Base-by-base conservation (phyloP, 2,888 invertebrate genomes). In the Cheilosia soror region DNA sequence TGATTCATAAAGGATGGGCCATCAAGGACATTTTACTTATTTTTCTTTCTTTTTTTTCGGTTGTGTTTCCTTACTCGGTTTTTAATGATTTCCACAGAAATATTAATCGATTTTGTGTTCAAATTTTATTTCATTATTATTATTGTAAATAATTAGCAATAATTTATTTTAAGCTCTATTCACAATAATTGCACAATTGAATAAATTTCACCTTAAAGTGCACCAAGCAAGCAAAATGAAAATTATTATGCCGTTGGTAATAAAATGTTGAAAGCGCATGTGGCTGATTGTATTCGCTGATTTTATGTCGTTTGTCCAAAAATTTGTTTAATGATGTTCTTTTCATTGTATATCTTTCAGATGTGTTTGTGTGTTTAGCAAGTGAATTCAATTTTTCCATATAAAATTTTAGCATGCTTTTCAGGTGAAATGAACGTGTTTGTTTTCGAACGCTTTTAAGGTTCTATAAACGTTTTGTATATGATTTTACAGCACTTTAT, bases 21-120 rank as follows among this genome's bases (percentile, higher is more conserved):
- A 77, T 66, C 71, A 82, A 82, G 82, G 82, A 82, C 82, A 72
- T 44, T 81, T 69, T 69, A 29, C 7, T 60, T 20, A 20, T 44
- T 66, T 72, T n/a, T 78, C 49, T 55, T 49, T 68, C n/a, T 44
- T 40, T 13, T 60, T 11, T 15, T 49, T 40, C 37, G 31, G 11
- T 27, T 27, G 40, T 42, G 9, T 44, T 42, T 31, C 11, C 29
- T 20, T 29, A 51, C 13, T 51, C 37, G 11, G 31, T 44, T 68
- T 13, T 29, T 53, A 15, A 29, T 40, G 20, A 44, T 75, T 53
- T 27, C 37, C 47, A 71, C 31, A 33, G 33, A 73, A 53, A 51
- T 2, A 55, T 40, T 57, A 69, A 60, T 68, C 29, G 53, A 33
- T 60, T 57, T 75, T 37, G 4, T 37, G 33, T 57, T 53, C 44